Percentiles rank a stretch among this genome's conserved stretches.
Conservation (phyloP, 2,797 vertebrate genomes). For the Paedocypris micromegethes region DNA sequence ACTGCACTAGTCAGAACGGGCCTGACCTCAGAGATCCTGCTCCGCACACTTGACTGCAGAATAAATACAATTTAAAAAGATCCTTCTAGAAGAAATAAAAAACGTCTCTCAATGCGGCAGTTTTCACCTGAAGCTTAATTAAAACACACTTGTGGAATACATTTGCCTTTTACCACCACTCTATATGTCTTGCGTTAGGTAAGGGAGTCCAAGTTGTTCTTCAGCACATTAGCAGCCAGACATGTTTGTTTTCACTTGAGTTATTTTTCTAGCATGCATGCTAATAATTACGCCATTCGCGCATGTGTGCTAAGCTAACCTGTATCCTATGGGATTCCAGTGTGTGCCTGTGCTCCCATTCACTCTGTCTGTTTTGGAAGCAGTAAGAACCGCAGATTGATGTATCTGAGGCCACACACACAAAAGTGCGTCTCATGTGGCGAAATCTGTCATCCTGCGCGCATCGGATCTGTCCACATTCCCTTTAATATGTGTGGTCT, state of each 20-base stretch:
- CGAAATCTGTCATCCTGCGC: conserved; percentile 18
- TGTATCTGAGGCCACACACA: conserved; percentile 30
- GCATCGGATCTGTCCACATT: conserved; percentile 14
- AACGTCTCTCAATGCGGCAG: too few species aligned
- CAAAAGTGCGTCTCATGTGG: conserved; percentile 3
- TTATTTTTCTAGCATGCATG: background rate
- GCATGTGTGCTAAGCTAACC: background rate
- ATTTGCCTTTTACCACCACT: background rate
- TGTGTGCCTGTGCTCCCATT: too few species aligned
- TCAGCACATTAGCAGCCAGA: background rate
- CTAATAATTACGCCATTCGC: background rate
- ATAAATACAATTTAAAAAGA: background rate
- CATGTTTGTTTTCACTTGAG: conserved; percentile 9
- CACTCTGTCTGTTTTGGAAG: background rate
- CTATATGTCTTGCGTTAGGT: background rate
- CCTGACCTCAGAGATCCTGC: background rate
- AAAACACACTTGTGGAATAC: too few species aligned
- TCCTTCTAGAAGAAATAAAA: background rate
- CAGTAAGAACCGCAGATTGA: conserved; percentile 10
- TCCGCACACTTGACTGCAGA: background rate
- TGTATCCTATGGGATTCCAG: background rate
- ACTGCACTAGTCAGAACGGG: background rate
- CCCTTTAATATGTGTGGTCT: conserved; percentile 24
- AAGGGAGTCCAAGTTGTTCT: background rate
- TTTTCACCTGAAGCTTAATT: too few species aligned